A percentile compares a stretch with the other conserved stretches of the same genome.
Evolutionary conservation across 1,140 invertebrate species (phyloP).

Genomic region (Brachionus calyciflorus): DNA sequence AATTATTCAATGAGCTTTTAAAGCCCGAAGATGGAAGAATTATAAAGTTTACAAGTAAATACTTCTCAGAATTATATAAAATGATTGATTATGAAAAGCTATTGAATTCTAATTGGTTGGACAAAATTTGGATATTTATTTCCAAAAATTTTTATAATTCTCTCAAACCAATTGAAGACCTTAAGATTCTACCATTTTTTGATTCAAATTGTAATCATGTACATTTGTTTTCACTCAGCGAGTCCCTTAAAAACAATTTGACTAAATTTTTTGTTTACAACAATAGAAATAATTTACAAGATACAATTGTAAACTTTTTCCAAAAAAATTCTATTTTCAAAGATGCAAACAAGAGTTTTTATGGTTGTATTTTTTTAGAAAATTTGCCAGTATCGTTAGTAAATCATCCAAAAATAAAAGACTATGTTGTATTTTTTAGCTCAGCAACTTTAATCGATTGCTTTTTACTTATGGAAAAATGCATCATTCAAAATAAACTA

Average conservation of each 20-base stretch:
- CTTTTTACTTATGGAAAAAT: not conserved
- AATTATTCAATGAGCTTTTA: not conserved
- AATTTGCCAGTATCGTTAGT: not conserved
- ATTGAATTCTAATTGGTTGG: not conserved
- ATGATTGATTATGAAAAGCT: not conserved
- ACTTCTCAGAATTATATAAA: not conserved
- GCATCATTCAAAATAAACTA: not conserved
- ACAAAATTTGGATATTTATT: not conserved
- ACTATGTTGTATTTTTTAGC: not conserved
- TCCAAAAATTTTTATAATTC: not conserved
- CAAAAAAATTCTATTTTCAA: not conserved
- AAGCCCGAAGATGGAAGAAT: not conserved
- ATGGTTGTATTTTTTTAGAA: constrained; percentile 5
- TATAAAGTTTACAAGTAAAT: not conserved
- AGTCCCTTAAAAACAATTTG: not conserved
- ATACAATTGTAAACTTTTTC: not conserved
- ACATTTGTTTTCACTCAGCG: not conserved
- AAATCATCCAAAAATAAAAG: not conserved
- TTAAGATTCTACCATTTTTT: not conserved
- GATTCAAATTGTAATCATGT: not conserved
- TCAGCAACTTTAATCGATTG: not conserved
- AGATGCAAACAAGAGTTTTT: not conserved
- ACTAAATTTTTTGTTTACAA: not conserved
- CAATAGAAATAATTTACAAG: not conserved
- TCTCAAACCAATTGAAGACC: not conserved